Base-by-base conservation (phyloP, 2,888 invertebrate genomes). In the Automeris io region DNA sequence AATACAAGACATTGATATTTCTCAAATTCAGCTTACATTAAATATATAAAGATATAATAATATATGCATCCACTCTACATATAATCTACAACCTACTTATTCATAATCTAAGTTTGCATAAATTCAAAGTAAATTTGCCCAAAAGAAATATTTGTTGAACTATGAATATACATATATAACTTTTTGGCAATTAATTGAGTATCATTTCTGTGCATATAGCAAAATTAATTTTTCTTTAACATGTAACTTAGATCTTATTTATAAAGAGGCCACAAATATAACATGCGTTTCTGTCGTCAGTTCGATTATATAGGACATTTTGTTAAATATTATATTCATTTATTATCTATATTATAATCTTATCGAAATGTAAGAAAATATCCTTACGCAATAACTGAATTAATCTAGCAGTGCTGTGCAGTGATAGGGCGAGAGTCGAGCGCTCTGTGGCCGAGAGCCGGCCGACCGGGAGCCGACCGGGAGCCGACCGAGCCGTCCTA, bases 121-220 rank as follows among this genome's bases (percentile, higher is more conserved):
- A 83, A 82, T 83, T 82, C 80, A 86, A 85, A 86, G 82, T 85
- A 86, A 80, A 85, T 85, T 85, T 85, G 86, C 86, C 86, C 85
- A 85, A 86, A 86, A 86, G 82, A 81, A 86, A 82, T 83, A 85
- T 82, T n/a, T 85, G 82, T 83, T 83, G 80, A 86, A 81, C 82
- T 86, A 86, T 83, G 83, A 82, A 86, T 85, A 85, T 82, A 77
- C 72, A 85, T 83, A 29, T 29, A 83, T 85, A 80, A 86, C 82
- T 87, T 88, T 87, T 88, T 87, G 87, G 87, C 87, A 88, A 87
- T 87, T 85, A 82, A 87, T 81, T 88, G 87, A 88, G 87, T 88
- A 88, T 88, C 87, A 87, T 87, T 85, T 86, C 80, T 86, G 86
- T 87, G 86, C 87, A 87, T n/a, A n/a, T 85, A 86, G 85, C 85